Percentiles rank a stretch among this genome's conserved stretches.
Conservation (phyloP, 2,113 vertebrate species). For the Lepisosteus osseus region DNA sequence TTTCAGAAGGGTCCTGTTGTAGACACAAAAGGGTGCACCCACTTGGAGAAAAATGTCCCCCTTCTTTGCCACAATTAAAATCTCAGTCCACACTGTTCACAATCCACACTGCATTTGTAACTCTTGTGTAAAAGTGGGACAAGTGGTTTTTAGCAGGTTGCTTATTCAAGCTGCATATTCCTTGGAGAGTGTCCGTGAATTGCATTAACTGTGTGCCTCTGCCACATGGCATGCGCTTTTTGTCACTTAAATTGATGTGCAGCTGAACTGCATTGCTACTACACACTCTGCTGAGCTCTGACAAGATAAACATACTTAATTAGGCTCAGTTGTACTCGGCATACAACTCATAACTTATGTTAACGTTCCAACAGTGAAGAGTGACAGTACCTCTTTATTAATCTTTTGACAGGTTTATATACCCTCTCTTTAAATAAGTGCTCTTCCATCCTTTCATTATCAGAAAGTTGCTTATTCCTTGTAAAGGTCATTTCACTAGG, state of each 20-base stretch:
- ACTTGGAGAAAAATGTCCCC: neutral
- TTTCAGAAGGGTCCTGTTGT: no score
- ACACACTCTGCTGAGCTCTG: neutral
- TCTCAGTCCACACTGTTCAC: neutral
- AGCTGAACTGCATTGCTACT: neutral
- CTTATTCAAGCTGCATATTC: neutral
- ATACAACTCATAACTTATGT: no score
- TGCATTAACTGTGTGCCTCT: neutral
- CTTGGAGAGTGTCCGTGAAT: neutral
- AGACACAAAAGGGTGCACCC: neutral
- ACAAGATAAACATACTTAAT: neutral
- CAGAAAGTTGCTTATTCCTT: no score
- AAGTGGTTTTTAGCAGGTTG: constrained; percentile 16
- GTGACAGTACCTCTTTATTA: no score
- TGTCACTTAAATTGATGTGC: constrained; percentile 9
- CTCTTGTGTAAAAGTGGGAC: constrained; percentile 10
- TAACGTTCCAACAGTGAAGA: no score
- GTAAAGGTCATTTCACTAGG: no score
- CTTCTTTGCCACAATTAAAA: neutral
- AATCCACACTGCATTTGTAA: constrained; percentile 19
- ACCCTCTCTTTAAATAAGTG: no score
- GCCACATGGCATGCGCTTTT: neutral
- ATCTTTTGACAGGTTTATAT: no score
- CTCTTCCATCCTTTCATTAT: no score
- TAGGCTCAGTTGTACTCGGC: neutral